Base-by-base conservation (phyloP, 2,113 vertebrate genomes). In the Rhinogobius similis region DNA sequence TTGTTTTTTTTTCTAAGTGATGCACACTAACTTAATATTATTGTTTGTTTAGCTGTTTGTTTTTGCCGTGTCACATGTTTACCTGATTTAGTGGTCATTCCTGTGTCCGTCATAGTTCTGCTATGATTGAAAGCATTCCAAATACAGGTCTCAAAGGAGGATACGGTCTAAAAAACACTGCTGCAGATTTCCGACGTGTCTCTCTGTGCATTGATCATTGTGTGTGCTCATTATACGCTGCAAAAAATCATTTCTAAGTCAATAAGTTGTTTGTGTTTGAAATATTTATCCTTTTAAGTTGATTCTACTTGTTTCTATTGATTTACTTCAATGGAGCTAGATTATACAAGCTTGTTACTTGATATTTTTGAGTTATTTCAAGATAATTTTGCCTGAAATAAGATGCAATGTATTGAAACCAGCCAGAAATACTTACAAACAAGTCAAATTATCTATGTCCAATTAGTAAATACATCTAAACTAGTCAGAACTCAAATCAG, bases 11-110 rank as follows among this genome's bases (percentile, higher is more conserved):
- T n/a, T 67, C 48, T 76, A 81, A 76, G 65, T 68, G 76, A 82
- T 73, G 80, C 86, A 84, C 84, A 80, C 75, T 4, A 6, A 65
- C 44, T 46, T 71, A 11, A 13, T 67, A 66, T 16, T 56, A 68
- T 27, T 61, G 70, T 82, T 79, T 65, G 20, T 76, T 83, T 48
- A 4, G 1, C 14, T 18, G 14, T 44, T 48, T 74, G 66, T 68
- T 62, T 76, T 85, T 86, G 79, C 81, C 46, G 78, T 89, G 87
- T 88, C 55, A 76, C 81, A 66, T 82, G 78, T 85, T 85, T 70
- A 82, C 78, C 71, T 80, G 53, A 69, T 68, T 77, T 70, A 69
- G 48, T 68, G 81, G 81, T 89, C 82, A 83, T 84, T 86, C 82
- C 85, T 71, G 79, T 77, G 82, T 70, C 70, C 79, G 26, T 86